These are phyloP conservation scores for Bibio marci DNA, from an alignment of 2,888 invertebrate species.

Conservation along the genomic window DNA sequence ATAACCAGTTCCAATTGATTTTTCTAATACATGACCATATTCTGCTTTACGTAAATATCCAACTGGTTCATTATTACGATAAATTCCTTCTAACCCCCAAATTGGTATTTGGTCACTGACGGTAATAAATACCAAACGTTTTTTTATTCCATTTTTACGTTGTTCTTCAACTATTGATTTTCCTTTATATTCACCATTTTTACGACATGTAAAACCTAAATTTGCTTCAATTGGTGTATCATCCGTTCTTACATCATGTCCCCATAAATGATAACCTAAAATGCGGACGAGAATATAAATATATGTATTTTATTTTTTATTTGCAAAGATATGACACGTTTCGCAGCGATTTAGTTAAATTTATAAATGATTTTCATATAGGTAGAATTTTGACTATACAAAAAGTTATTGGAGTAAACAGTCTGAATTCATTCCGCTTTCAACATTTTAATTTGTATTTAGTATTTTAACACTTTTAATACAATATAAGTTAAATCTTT, in stretches of 20 bases:
- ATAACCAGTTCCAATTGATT: constrained; percentile 41
- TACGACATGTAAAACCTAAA: constrained; percentile 60
- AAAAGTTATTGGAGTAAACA: no score
- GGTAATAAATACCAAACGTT: constrained; percentile 57
- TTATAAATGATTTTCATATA: no score
- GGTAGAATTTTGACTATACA: no score
- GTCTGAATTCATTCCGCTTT: no score
- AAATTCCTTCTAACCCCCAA: constrained; percentile 74
- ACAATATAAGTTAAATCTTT: no score
- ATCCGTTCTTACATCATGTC: constrained; percentile 60
- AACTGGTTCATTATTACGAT: constrained; percentile 54
- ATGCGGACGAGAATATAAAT: no score
- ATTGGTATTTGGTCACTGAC: constrained; percentile 54
- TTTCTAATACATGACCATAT: constrained; percentile 42
- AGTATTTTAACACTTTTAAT: no score
- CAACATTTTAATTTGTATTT: no score
- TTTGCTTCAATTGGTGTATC: constrained; percentile 80
- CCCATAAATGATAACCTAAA: constrained; percentile 77
- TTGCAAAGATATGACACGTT: no score
- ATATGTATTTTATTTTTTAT: no score
- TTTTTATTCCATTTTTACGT: constrained; percentile 46
- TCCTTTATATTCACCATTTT: constrained; percentile 61
- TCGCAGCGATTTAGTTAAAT: no score
- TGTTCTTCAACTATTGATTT: constrained; percentile 50
- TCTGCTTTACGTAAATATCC: constrained; percentile 71